A percentile compares a stretch with the other conserved stretches of the same genome.
Evolutionary conservation across 2,888 invertebrate genomes (phyloP).

Genomic region (Callyntrura sp.): DNA sequence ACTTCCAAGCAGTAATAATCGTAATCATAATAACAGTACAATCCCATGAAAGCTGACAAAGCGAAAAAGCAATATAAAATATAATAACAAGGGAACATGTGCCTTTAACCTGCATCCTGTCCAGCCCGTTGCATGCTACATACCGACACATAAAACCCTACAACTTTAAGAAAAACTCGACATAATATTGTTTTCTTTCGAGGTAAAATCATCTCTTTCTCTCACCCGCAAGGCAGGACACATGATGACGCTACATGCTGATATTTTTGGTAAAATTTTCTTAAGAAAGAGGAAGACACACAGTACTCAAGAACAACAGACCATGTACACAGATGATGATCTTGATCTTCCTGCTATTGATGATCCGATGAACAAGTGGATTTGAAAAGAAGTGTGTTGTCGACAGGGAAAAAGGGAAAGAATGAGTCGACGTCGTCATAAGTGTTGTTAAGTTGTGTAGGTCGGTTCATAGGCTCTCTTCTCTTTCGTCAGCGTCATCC

Average conservation of each 20-base stretch:
- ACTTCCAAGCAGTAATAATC: conserved; percentile 59
- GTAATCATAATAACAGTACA: conserved; percentile 60
- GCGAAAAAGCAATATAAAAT: background rate
- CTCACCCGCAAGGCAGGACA: background rate
- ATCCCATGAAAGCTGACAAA: background rate
- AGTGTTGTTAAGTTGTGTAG: conserved; percentile 53
- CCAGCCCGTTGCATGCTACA: no score
- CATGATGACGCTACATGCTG: conserved; percentile 34
- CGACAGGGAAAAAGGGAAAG: conserved; percentile 18
- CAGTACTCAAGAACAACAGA: conserved; percentile 26
- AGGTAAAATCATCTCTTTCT: conserved; percentile 31
- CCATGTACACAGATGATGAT: conserved; percentile 32
- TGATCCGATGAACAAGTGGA: conserved; percentile 55
- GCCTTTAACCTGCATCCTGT: conserved; percentile 8
- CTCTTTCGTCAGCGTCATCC: background rate
- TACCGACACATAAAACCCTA: background rate
- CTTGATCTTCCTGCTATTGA: conserved; percentile 20
- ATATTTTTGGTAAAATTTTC: conserved; percentile 45
- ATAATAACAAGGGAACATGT: background rate
- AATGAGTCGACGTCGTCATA: conserved; percentile 1
- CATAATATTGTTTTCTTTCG: background rate
- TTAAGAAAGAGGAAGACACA: conserved; percentile 30
- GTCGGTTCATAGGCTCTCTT: conserved; percentile 56
- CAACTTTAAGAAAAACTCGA: conserved; percentile 1
- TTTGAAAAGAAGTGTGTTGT: background rate